These are phyloP conservation scores for Montipora capricornis DNA, from an alignment of 64 coral and sea anemone genomes.

Conservation along the genomic window DNA sequence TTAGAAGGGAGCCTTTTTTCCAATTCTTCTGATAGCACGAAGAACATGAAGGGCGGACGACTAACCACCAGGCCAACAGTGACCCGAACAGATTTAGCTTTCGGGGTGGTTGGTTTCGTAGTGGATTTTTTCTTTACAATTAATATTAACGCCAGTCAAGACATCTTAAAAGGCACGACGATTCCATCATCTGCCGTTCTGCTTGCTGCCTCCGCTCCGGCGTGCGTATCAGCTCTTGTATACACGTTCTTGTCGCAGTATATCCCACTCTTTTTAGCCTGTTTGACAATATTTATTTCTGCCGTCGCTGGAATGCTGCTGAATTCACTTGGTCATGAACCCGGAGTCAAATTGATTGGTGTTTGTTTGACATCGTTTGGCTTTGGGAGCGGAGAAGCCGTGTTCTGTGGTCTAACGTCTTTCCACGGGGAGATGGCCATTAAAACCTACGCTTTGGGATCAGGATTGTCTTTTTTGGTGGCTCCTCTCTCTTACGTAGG, in stretches of 20 bases:
- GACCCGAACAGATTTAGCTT: no score
- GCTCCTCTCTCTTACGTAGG: background rate
- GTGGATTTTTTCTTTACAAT: background rate
- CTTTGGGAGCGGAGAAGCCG: background rate
- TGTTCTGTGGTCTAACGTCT: background rate
- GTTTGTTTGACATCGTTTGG: background rate
- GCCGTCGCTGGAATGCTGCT: background rate
- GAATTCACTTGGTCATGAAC: background rate
- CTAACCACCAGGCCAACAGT: no score
- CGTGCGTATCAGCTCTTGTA: background rate
- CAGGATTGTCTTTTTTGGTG: background rate
- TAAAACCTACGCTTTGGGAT: background rate
- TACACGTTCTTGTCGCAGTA: background rate
- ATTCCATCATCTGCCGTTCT: background rate
- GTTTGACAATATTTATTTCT: background rate
- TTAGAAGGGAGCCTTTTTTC: no score
- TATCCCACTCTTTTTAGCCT: background rate
- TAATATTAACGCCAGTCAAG: background rate
- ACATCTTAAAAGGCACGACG: background rate
- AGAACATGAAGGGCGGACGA: no score
- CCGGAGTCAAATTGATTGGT: background rate
- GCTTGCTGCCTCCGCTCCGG: background rate
- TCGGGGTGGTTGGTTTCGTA: background rate
- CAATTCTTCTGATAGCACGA: no score
- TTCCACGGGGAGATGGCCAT: background rate